Base-by-base conservation (phyloP, 2,113 vertebrate species). In the Acinonyx jubatus region DNA sequence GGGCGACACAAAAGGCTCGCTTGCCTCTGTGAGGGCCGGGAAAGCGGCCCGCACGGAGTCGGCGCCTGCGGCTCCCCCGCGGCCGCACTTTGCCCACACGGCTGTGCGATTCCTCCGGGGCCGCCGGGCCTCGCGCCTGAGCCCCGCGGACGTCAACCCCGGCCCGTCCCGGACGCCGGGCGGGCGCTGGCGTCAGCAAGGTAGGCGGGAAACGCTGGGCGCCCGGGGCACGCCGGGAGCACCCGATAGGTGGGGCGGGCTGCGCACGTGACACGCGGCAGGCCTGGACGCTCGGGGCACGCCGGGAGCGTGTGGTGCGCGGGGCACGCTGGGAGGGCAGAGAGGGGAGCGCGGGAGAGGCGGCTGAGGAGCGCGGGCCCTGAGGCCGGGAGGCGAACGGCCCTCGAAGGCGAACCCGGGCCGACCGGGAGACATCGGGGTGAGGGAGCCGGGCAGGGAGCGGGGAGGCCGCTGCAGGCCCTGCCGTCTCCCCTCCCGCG, bases 111-210 rank as follows among this genome's bases (percentile, higher is more conserved):
- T 69, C 65, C 31, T 3, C 0, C 3, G 18, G 23, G 73, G 21
- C 4, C 0, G 2, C 80, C 9, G 1, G 13, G 33, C 69, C 50
- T 74, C 4, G 4, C 7, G 33, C 9, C 10, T 1, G 1, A 5
- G 5, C 7, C 21, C 45, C 29, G 19, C 11, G 0, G 4, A 18
- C 0, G n/a, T 52, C 80, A 41, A 19, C 13, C 13, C n/a, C 4
- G 0, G 41, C 41, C 45, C 21, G 10, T 23, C 78, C n/a, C 27
- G 9, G 2, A 0, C 12, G 0, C 4, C 2, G 0, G 13, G 11
- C 29, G 0, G 0, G 16, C 2, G 1, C 1, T 0, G 0, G 8
- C 4, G 0, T 0, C 23, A 1, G 9, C 14, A 3, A 41, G 9
- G 5, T 5, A 0, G 68, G 48, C 2, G 11, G 33, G 48, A n/a